Base-by-base conservation (phyloP, 2,888 invertebrate genomes). In the Cerastoderma edule region DNA sequence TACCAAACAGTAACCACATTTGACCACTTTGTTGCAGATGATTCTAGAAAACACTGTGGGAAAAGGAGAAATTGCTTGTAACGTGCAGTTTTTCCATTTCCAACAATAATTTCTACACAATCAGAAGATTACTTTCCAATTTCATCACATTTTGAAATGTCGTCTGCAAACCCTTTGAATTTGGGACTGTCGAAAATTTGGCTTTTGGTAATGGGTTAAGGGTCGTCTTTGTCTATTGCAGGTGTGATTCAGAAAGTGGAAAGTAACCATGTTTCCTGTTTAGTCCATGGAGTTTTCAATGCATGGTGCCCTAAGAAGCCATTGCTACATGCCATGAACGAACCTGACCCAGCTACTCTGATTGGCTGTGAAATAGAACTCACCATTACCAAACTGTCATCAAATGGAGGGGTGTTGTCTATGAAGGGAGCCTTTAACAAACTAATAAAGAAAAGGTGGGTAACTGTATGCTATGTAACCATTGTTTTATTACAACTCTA, bases 281-380 rank as follows among this genome's bases (percentile, higher is more conserved):
- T 96, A 67, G 95, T 96, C 0, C 95, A 96, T 89, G 94, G 95
- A 87, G 94, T 94, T 30, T 96, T 96, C 88, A 96, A 96, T 92
- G 95, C 95, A 16, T 95, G 95, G 4, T 94, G 96, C 57, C 95
- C 95, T 50, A 50, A 50, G 63, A 27, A 63, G 2, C 27, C 60
- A 33, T 10, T 33, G 94, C 35, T 60, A 0, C 24, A 35, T 1
- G 24, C 33, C 13, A n/a, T 33, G n/a, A 27, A 27, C n/a, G 72
- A 67, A 6, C 16, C 67, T 95, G 95, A 1, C 87, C 93, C 50
- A 91, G 92, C 72, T 92, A 95, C 48, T 30, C 88, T 93, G 66
- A 93, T 95, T 85, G 95, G 95, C 0, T 94, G 95, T 88, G 94
- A 95, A 89, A 94, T 95, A 10, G 92, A 93, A 70, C 95, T 96